Evolutionary conservation across 2,797 vertebrate species (phyloP), one percentile per base, ranked within the genome.

Genomic region (Lerista edwardsae): DNA sequence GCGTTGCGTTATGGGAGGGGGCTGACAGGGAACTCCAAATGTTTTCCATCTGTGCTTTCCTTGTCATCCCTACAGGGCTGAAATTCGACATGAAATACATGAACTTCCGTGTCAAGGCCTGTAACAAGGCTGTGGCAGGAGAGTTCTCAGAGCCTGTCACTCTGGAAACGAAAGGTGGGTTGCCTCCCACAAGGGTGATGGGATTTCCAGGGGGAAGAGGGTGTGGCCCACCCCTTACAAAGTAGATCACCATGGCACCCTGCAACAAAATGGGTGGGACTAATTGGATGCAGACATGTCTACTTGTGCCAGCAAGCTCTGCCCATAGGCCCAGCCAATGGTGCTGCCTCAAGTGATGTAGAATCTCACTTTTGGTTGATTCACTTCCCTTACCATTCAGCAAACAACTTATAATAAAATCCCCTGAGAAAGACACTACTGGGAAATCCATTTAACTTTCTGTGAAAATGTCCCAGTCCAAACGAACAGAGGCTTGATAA

Each of bases 81-180:
- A 98, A 97, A 79, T 99, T 99, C 76, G 98, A 99, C 91, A 98
- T 98, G 41, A 97, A 97, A 4, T 99, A 96, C 95, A 97, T 99
- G 94, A 99, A 98, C 4, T 98, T 99, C 84, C 97, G 98, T 1
- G 98, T 99, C 75, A 98, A 94, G 89, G 98, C 98, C 0, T 99
- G 98, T 44, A 99, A 99, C 94, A 99, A 99, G 91, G 98, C 98
- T 0, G 98, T 99, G 80, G 97, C 98, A 0, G 98, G 98, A 57
- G 98, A 99, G 85, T 99, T 99, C 94, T 99, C 98, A 0, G 98
- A 99, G 91, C 96, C 97, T 0, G 93, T 99, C 79, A 98, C 98
- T 65, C 89, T 99, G 85, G 98, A 99, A 95, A 99, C 98, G 0
- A 96, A 95, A 84, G 98, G 98, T 99, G 91, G 92, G 96, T 61